Percentiles rank a stretch among this genome's conserved stretches.
These are phyloP conservation scores for Planiliza haematocheilus DNA, from an alignment of 2,113 vertebrate genomes.

Conservation along the genomic window DNA sequence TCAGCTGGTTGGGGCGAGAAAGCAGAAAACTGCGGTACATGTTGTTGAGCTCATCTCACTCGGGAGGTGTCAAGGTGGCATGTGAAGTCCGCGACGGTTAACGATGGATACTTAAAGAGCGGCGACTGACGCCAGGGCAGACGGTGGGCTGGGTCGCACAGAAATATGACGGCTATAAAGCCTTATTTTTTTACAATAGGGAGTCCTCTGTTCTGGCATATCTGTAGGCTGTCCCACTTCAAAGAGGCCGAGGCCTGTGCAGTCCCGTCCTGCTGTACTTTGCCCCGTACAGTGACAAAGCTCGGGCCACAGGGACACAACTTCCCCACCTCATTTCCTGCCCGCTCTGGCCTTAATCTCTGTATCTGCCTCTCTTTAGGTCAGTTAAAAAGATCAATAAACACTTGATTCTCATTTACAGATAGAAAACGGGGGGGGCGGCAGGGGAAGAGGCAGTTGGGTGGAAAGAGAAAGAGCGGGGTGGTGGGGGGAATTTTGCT, in stretches of 20 bases:
- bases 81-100: too few relatives aligned
- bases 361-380: conserved; percentile 71
- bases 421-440: conserved; percentile 66
- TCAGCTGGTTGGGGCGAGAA: conserved; percentile 40
- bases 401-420: conserved; percentile 84
- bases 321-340: conserved; percentile 51
- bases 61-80: not conserved
- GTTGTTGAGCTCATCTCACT: conserved; percentile 34
- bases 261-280: conserved; percentile 67
- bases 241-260: conserved; percentile 58
- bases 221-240: conserved; percentile 59
- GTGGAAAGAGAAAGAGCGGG: conserved; percentile 73
- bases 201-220: conserved; percentile 43
- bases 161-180: conserved; percentile 62
- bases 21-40: conserved; percentile 3
- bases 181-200: conserved; percentile 41
- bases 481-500: conserved; percentile 78
- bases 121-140: conserved; percentile 11
- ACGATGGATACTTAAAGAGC: not conserved
- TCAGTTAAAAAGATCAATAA: conserved; percentile 75
- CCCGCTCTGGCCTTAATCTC: conserved; percentile 62
- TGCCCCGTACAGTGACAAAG: conserved; percentile 63
- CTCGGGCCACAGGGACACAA: conserved; percentile 41
- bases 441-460: conserved; percentile 57
- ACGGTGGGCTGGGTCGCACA: conserved; percentile 8